Evolutionary conservation across 2,797 vertebrate genomes (phyloP), one percentile per base, ranked within the genome.

Genomic region (Hydrocynus forskahlii): DNA sequence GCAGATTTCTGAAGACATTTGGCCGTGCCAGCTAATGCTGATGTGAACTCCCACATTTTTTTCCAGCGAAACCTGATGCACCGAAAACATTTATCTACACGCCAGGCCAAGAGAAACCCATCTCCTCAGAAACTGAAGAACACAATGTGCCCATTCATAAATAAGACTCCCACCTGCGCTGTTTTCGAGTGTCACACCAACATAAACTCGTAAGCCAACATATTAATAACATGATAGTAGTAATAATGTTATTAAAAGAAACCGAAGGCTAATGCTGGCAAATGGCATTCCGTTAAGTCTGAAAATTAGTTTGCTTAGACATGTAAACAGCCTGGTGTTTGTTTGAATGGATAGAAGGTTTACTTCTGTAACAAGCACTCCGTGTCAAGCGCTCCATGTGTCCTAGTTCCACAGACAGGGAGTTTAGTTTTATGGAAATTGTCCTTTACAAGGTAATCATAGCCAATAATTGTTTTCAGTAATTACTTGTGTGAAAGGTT

Each of bases 191-290:
- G 68, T 66, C 78, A 78, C 82, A 82, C 78, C 72, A 43, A 83
- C 64, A 50, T 84, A 71, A 86, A 81, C 76, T 48, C 70, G 35
- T 59, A 70, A 83, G 67, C 75, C 60, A 19, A 76, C 66, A 78
- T 81, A 77, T 86, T 84, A 84, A 84, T 90, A 35, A 90, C 91
- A 90, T 82, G 75, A 67, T 68, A 87, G 67, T 73, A 89, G 73
- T 71, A 89, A 87, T 80, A 84, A 92, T 85, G 92, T 92, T 89
- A 89, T 92, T 90, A 90, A 70, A 70, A 19, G 62, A 86, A 90
- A 90, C 92, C 88, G 83, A 76, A 76, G 85, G 5, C 14, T 87
- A 86, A 92, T 92, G 90, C 88, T 86, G 82, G 85, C 84, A 79
- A 91, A 90, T 86, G 87, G 78, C 85, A 89, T 74, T 81, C 54